Conservation (phyloP, 2,113 vertebrate genomes). For the Amblyornis subalaris region DNA sequence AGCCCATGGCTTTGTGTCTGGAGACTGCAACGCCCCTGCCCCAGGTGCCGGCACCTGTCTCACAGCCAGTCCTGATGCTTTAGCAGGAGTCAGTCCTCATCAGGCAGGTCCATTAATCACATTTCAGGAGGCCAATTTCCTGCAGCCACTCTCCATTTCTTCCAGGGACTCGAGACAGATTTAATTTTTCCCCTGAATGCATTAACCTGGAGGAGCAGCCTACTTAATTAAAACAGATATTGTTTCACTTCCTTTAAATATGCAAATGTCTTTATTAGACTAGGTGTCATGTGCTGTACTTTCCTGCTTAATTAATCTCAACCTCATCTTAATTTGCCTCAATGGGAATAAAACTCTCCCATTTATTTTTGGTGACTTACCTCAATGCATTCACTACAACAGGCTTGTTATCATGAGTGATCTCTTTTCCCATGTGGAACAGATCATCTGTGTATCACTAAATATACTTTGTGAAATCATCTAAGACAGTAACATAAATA, state of each 20-base stretch:
- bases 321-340: not conserved
- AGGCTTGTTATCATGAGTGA: not conserved
- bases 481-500: not conserved
- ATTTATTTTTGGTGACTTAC: not conserved
- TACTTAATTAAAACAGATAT: conserved; percentile 62
- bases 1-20: accelerated
- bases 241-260: conserved; percentile 57
- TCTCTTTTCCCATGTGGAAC: not conserved
- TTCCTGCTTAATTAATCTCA: conserved; percentile 48
- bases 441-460: not conserved
- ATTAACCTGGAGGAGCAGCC: conserved; percentile 61
- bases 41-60: not conserved
- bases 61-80: not conserved
- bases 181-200: conserved; percentile 53
- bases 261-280: conserved; percentile 56
- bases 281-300: conserved; percentile 12
- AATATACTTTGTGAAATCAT: not conserved
- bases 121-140: conserved; percentile 30
- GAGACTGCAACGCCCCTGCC: accelerated
- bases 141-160: conserved; percentile 18
- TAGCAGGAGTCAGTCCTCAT: not conserved
- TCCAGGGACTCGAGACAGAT: conserved; percentile 21
- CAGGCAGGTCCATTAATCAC: conserved; percentile 27
- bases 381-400: not conserved
- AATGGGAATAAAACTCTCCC: not conserved